Evolutionary conservation across 1,140 invertebrate species (phyloP).

Genomic region (Pseudomyrmex concolor): DNA sequence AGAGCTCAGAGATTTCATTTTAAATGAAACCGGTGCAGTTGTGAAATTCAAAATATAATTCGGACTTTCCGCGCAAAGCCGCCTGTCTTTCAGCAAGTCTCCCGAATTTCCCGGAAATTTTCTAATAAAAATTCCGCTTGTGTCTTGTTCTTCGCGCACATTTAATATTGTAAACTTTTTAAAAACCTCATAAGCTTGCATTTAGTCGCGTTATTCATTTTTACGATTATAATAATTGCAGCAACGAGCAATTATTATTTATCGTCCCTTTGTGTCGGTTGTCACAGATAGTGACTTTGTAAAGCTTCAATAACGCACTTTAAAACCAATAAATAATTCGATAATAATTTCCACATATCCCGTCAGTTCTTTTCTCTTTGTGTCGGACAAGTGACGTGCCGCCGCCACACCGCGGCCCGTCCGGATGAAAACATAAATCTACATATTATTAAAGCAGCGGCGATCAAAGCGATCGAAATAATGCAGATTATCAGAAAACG

Average conservation of each 20-base stretch:
- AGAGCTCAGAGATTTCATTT: not conserved
- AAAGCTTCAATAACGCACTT: conserved; percentile 5
- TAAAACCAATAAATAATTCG: conserved; percentile 55
- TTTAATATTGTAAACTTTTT: not conserved
- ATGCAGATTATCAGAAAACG: conserved; percentile 57
- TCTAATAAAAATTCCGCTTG: conserved; percentile 3
- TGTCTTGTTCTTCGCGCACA: not conserved
- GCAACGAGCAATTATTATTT: no score
- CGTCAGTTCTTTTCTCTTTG: not conserved
- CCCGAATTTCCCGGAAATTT: conserved; percentile 1
- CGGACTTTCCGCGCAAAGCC: not conserved
- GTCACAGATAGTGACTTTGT: no score
- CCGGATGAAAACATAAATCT: conserved; percentile 60
- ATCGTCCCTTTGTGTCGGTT: no score
- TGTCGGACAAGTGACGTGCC: conserved; percentile 17
- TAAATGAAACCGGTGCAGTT: not conserved
- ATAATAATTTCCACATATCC: conserved; percentile 43
- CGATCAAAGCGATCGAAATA: conserved; percentile 49
- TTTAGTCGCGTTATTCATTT: conserved; percentile 22
- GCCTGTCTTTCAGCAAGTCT: not conserved
- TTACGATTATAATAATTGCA: conserved; percentile 6
- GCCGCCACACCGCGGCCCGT: not conserved
- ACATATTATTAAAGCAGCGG: conserved; percentile 61
- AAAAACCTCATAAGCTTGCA: not conserved
- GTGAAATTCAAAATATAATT: not conserved